These are phyloP conservation scores for Heloderma charlesbogerti DNA, from an alignment of 2,113 vertebrate genomes.

Conservation along the genomic window DNA sequence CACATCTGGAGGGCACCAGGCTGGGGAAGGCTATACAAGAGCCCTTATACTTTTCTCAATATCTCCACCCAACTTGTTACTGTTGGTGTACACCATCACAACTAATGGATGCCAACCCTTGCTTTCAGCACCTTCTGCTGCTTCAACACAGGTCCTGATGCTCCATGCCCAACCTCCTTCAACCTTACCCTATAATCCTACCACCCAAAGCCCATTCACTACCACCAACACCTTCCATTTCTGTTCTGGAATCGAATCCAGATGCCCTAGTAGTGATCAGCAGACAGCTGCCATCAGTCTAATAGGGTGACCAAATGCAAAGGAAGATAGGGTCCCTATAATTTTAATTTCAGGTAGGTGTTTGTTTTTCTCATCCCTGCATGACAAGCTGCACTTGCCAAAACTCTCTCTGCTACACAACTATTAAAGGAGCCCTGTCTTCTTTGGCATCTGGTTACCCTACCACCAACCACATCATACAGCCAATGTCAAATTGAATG, in stretches of 20 bases:
- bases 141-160: neutral
- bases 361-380: neutral
- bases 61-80: neutral
- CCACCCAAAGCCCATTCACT: neutral
- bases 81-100: no score
- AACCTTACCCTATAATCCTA: no score
- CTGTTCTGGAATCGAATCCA: neutral
- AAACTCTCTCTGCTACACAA: neutral
- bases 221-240: neutral
- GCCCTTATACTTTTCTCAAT: neutral
- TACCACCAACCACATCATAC: slow-evolving; percentile 6
- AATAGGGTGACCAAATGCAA: neutral
- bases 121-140: neutral
- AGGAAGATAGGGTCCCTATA: neutral
- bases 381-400: neutral
- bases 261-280: neutral
- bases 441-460: slow-evolving; percentile 56
- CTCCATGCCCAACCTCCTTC: fast-evolving
- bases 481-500: neutral
- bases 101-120: neutral
- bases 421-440: neutral
- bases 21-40: neutral
- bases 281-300: neutral
- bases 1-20: no score
- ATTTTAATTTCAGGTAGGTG: neutral